Conservation (phyloP, 1,140 invertebrate species). For the Laupala kohalensis region DNA sequence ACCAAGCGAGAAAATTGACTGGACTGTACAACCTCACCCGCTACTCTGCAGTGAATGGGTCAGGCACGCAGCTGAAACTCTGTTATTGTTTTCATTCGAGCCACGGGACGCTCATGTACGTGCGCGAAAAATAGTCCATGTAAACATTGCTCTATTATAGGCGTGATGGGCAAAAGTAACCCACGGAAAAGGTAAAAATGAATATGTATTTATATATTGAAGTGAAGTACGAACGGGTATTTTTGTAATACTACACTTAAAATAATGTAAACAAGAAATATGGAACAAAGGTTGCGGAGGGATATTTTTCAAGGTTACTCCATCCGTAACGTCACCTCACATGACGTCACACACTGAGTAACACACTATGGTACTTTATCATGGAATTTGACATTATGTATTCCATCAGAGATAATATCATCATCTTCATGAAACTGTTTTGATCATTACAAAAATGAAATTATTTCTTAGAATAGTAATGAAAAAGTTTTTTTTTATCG, state of each 20-base stretch:
- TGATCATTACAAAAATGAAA: too few relatives aligned
- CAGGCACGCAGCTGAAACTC: conserved; percentile 14
- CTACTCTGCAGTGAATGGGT: conserved; percentile 17
- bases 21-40: not conserved
- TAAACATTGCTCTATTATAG: conserved; percentile 15
- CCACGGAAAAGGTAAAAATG: not conserved
- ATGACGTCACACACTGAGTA: conserved; percentile 6
- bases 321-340: conserved; percentile 17
- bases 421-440: too few relatives aligned
- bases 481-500: too few relatives aligned
- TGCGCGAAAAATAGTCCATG: conserved; percentile 17
- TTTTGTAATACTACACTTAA: not conserved
- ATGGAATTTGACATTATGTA: too few relatives aligned
- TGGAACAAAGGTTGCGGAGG: conserved; percentile 19
- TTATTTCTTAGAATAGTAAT: too few relatives aligned
- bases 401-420: too few relatives aligned
- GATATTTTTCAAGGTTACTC: conserved; percentile 21
- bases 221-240: not conserved
- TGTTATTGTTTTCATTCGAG: conserved; percentile 21
- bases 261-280: conserved; percentile 15
- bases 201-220: not conserved
- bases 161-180: not conserved
- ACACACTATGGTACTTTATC: not conserved
- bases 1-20: not conserved
- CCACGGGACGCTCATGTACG: conserved; percentile 6